Evolutionary conservation across 2,113 vertebrate genomes (phyloP).

Genomic region (Ammospiza nelsoni): DNA sequence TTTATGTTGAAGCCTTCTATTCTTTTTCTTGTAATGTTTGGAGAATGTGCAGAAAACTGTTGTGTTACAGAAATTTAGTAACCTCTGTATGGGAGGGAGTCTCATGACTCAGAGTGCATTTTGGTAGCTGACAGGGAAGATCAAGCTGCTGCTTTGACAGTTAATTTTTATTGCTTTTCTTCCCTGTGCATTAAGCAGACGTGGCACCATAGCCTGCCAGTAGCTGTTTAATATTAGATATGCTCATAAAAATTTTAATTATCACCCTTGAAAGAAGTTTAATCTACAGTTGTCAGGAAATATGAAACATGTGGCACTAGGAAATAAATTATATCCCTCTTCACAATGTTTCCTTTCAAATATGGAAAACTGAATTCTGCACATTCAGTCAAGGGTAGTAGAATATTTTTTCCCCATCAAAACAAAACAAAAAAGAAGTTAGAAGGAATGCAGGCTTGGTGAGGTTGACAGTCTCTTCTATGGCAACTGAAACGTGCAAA

Average conservation of each 20-base stretch:
- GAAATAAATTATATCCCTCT: conserved; percentile 33
- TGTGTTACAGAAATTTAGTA: background rate
- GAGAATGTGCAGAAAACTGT: background rate
- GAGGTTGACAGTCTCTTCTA: background rate
- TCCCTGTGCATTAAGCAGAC: conserved; percentile 47
- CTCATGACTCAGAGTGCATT: background rate
- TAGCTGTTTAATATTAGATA: conserved; percentile 68
- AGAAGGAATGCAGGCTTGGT: background rate
- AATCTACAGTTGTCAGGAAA: conserved; percentile 65
- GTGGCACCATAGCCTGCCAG: conserved; percentile 20
- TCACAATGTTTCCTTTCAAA: conserved; percentile 39
- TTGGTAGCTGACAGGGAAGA: conserved; percentile 34
- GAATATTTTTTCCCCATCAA: background rate
- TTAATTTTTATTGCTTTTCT: conserved; percentile 61
- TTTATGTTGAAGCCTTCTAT: background rate
- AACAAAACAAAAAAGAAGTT: background rate
- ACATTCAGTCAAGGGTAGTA: background rate
- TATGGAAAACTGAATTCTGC: background rate
- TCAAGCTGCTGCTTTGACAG: conserved; percentile 58
- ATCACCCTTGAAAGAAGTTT: conserved; percentile 63
- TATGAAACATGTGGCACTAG: conserved; percentile 35
- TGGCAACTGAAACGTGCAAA: background rate
- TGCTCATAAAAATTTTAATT: conserved; percentile 70
- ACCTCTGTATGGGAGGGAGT: background rate
- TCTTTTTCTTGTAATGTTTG: background rate